Conservation (phyloP, 2,113 vertebrate genomes). For the Sakesphorus luctuosus region DNA sequence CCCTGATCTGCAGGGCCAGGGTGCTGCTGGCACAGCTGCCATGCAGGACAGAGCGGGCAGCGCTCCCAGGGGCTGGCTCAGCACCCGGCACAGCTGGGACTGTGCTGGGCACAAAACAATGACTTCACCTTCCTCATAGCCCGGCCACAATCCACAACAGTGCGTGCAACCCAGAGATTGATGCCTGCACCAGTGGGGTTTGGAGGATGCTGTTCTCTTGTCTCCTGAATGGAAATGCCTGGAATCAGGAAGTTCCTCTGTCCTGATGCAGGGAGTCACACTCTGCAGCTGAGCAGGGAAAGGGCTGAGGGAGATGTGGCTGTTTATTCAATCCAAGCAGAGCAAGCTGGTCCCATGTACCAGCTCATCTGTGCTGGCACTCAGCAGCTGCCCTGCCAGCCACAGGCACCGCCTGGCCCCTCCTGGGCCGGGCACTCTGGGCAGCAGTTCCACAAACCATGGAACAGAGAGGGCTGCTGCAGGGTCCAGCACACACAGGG, state of each 20-base stretch:
- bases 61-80: fast-evolving
- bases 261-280: background rate
- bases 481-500: background rate
- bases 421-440: fast-evolving
- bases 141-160: background rate
- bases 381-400: background rate
- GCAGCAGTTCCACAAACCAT: background rate
- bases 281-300: background rate
- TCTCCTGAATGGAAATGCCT: background rate
- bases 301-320: background rate
- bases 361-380: fast-evolving
- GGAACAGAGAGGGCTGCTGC: background rate
- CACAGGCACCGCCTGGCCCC: background rate
- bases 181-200: background rate
- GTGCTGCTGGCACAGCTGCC: background rate
- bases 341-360: background rate
- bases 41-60: fast-evolving
- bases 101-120: background rate
- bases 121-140: background rate
- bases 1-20: fast-evolving
- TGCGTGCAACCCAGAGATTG: background rate
- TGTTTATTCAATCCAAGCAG: background rate
- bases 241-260: background rate
- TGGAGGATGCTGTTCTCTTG: background rate
- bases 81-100: background rate